phyloP scores from a whole-genome alignment of 2,888 invertebrate species.

The Lysandra coridon region DNA sequence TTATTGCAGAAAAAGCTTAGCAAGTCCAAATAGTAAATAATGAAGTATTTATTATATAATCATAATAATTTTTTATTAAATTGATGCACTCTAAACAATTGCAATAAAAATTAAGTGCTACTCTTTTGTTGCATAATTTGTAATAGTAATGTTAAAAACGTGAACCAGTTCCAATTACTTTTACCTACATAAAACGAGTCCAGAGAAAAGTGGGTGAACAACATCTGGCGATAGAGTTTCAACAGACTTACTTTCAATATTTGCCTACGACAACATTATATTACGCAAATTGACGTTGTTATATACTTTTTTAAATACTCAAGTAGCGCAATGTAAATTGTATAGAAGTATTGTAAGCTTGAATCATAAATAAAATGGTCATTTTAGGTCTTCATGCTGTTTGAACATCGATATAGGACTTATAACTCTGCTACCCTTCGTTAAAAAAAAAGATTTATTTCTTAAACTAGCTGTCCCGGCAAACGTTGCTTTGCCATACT shows the following conservation, averaged over 20 bases:
- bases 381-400: not conserved
- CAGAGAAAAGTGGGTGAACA: constrained; percentile 70
- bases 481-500: too few relatives aligned
- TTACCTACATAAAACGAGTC: constrained; percentile 55
- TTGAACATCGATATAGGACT: too few relatives aligned
- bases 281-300: constrained; percentile 36
- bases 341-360: not conserved
- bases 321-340: not conserved
- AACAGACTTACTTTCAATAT: constrained; percentile 62
- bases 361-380: not conserved
- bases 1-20: not conserved
- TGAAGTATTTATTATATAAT: too few relatives aligned
- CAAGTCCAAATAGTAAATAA: too few relatives aligned
- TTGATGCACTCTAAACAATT: not conserved
- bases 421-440: too few relatives aligned
- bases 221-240: constrained; percentile 52
- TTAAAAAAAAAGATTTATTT: too few relatives aligned
- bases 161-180: constrained; percentile 44
- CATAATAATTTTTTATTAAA: too few relatives aligned
- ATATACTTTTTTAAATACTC: constrained; percentile 6
- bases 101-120: not conserved
- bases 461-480: too few relatives aligned
- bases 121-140: constrained; percentile 18
- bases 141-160: constrained; percentile 31
- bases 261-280: constrained; percentile 47